Evolutionary conservation across 2,113 vertebrate species (phyloP), one percentile per base, ranked within the genome.

Genomic region (Dasyornis broadbenti): DNA sequence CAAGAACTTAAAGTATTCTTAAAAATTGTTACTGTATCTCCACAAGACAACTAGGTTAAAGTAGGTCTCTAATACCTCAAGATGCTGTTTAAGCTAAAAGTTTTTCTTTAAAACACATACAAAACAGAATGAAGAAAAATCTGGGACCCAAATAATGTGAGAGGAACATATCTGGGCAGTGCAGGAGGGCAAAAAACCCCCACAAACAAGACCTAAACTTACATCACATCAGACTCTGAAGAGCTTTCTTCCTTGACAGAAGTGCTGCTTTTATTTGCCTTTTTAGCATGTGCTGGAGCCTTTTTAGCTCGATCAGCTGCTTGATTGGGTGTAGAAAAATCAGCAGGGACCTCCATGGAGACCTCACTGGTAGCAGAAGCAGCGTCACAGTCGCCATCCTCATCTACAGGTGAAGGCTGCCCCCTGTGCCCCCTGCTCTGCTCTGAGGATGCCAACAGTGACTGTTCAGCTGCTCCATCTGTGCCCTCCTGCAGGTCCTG

Each of bases 391-490:
- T 45, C 85, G 13, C 18, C 85, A n/a, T 65, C 80, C 69, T 70
- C 59, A 0, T 3, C 10, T 7, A n/a, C 6, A 52, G 84, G 52
- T 6, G 6, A 30, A 0, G 9, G 24, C 1, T 8, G 17, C 0
- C 1, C 28, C 2, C 9, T 1, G 6, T 18, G 24, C 10, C 42
- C 12, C 81, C 13, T 37, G 23, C 45, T 49, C 20, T 59, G 27
- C 6, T 13, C 31, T 14, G 40, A 14, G n/a, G 39, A 31, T 0
- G 33, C 17, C 35, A 53, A 9, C 31, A 54, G 39, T 0, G 35
- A 26, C 21, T 47, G 30, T 10, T 60, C 2, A 14, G 22, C 2
- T 1, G 56, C 10, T 4, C 23, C 63, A 10, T 1, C 59, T 0
- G 30, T 5, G 33, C 30, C 54, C 35, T 60, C 77, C n/a, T 79